Percentiles rank a stretch among this genome's conserved stretches.
Conservation (phyloP, 1,140 invertebrate genomes). For the Panagrolaimus sp. region DNA sequence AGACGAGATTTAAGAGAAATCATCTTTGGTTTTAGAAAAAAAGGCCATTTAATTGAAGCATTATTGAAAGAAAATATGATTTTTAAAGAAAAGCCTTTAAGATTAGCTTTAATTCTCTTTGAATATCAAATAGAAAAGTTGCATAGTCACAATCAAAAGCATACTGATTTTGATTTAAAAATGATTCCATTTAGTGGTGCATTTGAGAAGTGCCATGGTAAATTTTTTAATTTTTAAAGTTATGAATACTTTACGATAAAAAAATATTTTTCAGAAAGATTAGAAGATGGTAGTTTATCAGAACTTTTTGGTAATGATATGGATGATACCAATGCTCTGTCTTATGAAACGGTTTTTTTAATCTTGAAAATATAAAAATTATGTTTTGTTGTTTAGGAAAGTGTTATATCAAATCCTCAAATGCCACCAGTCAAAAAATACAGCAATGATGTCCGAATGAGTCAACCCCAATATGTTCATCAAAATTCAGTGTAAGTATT, state of each 20-base stretch:
- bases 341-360: no score
- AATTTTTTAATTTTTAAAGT: neutral
- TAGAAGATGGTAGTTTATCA: constrained; percentile 4
- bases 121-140: neutral
- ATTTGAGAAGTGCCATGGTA: constrained; percentile 4
- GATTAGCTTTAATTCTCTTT: neutral
- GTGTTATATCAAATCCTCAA: neutral
- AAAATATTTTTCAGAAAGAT: constrained; percentile 4
- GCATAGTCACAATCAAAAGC: neutral
- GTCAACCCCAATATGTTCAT: neutral
- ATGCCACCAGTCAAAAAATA: neutral
- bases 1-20: neutral
- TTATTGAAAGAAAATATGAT: constrained; percentile 8
- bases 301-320: neutral
- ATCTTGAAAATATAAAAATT: no score
- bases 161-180: neutral
- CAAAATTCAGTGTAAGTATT: no score
- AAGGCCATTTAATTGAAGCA: neutral
- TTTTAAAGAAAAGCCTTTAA: neutral
- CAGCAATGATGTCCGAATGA: neutral
- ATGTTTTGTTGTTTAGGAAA: neutral
- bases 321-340: no score
- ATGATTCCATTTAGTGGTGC: constrained; percentile 6
- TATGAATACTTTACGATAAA: neutral
- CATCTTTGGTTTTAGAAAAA: neutral